phyloP scores from a whole-genome alignment of 2,888 invertebrate genomes.

The Gastracanthus pulcherrimus region DNA sequence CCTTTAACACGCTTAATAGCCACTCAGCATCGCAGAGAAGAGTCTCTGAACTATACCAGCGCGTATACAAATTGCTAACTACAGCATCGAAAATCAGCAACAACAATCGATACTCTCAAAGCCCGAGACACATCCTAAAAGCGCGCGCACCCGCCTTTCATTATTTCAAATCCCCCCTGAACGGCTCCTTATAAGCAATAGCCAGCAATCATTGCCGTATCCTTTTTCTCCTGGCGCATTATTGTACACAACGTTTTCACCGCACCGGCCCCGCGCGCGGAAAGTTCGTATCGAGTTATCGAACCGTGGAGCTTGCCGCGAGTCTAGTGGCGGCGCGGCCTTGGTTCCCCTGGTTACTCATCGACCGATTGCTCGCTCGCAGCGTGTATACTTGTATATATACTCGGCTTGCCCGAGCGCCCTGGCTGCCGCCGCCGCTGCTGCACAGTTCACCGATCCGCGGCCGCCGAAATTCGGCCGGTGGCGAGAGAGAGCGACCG shows the following conservation, averaged over 20 bases:
- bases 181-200: too few relatives aligned
- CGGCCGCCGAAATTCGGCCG: neutral
- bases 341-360: slow-evolving; percentile 73
- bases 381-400: neutral
- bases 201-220: too few relatives aligned
- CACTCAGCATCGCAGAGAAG: too few relatives aligned
- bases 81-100: too few relatives aligned
- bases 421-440: too few relatives aligned
- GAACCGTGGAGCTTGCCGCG: slow-evolving; percentile 62
- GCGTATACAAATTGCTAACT: too few relatives aligned
- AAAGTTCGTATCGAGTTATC: slow-evolving; percentile 61
- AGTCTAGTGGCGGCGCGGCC: slow-evolving; percentile 58
- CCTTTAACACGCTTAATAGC: too few relatives aligned
- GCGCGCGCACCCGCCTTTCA: too few relatives aligned
- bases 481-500: neutral
- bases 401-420: neutral
- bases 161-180: too few relatives aligned
- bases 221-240: neutral
- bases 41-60: too few relatives aligned
- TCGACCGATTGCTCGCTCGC: slow-evolving; percentile 67
- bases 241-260: neutral
- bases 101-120: too few relatives aligned
- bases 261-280: neutral
- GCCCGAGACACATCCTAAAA: too few relatives aligned
- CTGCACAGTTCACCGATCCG: slow-evolving; percentile 4